Evolutionary conservation across 2,113 vertebrate genomes (phyloP), one percentile per base, ranked within the genome.

Genomic region (Perognathus longimembris): DNA sequence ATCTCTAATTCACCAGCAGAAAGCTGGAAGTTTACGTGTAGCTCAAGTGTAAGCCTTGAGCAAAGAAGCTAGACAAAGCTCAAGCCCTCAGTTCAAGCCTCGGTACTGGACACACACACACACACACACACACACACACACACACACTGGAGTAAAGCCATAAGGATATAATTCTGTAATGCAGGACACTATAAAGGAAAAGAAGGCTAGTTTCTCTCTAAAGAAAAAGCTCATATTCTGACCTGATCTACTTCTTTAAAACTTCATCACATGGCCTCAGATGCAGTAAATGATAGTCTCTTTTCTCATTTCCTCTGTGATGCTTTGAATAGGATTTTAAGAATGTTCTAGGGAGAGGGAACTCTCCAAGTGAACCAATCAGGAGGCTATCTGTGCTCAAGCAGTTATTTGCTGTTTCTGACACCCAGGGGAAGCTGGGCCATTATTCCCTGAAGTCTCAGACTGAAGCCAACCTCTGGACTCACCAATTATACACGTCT

Each of bases 351-450:
- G 36, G 57, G 9, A 61, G 59, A 26, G 40, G 45, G 66, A 71
- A 57, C 45, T 85, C 42, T 45, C 64, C 28, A 36, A 45, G 8
- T 34, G 42, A 69, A 54, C 42, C 32, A 50, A 38, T 54, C 66
- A 85, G 45, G 38, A 85, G 66, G n/a, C 32, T 38, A 70, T 6
- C 42, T 70, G n/a, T 71, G 82, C 22, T 84, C 45, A 11, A 30
- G n/a, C 54, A 71, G 34, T 45, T 26, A 1, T 38, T 28, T 17
- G 82, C 24, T 71, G 26, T 69, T 30, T 71, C 21, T 85, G 45
- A n/a, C 10, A 30, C 82, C 66, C 82, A 71, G n/a, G 67, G 82
- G 67, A 85, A 57, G 82, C n/a, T 85, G 82, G 45, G 82, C 34
- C 34, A 3, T 1, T 57, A 22, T 85, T 50, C 66, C 21, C 82